A percentile compares a stretch with the other conserved stretches of the same genome.
phyloP scores from a whole-genome alignment of 2,888 invertebrate genomes.

The Trilocha varians region DNA sequence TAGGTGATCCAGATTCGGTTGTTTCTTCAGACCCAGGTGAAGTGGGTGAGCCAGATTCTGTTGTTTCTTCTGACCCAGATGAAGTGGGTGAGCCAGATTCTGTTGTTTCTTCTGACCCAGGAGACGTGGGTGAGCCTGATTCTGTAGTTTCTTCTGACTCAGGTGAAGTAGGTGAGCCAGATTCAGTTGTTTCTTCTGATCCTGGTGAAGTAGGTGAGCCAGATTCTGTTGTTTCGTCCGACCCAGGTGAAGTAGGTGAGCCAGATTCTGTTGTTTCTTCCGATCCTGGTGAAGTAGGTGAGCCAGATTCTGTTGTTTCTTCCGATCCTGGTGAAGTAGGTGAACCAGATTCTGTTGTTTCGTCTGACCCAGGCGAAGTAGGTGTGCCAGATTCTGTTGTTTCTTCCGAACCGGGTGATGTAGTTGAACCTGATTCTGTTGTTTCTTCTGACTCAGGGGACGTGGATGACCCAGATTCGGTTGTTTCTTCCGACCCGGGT shows the following conservation, averaged over 20 bases:
- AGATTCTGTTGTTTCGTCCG: conserved; percentile 6
- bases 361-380: not conserved
- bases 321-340: not conserved
- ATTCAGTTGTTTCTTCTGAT: too few species aligned
- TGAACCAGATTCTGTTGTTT: not conserved
- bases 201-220: too few species aligned
- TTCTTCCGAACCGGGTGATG: not conserved
- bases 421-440: conserved; percentile 6
- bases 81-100: conserved; percentile 7
- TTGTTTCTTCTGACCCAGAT: conserved; percentile 7
- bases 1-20: conserved; percentile 11
- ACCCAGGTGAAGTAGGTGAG: too few species aligned
- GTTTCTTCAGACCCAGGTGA: conserved; percentile 8
- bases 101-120: conserved; percentile 5
- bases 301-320: not conserved
- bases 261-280: conserved; percentile 1
- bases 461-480: too few species aligned
- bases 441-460: conserved; percentile 9
- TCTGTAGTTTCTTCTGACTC: conserved; percentile 4
- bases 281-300: too few species aligned
- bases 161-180: too few species aligned
- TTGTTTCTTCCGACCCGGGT: conserved; percentile 12
- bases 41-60: conserved; percentile 8
- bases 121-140: not conserved
- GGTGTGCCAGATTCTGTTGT: too few species aligned